Base-by-base conservation (phyloP, 1,140 invertebrate species). In the Propsilocerus akamusi region DNA sequence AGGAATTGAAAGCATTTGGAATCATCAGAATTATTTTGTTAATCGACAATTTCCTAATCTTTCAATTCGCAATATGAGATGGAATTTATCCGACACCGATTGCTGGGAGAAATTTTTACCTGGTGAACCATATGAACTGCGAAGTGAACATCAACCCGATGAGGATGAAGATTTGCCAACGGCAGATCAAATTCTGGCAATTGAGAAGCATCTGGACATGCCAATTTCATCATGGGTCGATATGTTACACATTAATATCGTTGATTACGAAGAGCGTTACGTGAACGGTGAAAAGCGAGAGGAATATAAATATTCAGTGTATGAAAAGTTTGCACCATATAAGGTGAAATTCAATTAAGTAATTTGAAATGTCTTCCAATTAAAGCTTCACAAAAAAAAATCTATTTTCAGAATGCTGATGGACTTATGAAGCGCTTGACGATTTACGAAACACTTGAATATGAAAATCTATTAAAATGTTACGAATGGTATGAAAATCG, bases 21-120 rank as follows among this genome's bases (percentile, higher is more conserved):
- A 92, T 58, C 68, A 92, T 57, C 61, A 72, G 37, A 94, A 95
- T 68, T 93, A 90, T 67, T 94, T 88, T 76, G 75, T 78, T 3
- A 51, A 51, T 32, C 26, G 11, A 23, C 23, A 28, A 52, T 12
- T 50, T 48, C 34, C 22, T 48, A 25, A 50, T 30, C 58, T 55
- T 72, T 81, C 14, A 80, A 86, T 65, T 70, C 82, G 69, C 76
- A 67, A 71, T 0, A 56, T 77, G 4, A 64, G 68, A 7, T 81
- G 73, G 67, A 71, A 86, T 53, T 64, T 86, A 5, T 61, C 53
- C 2, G 71, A 82, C 46, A 52, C 68, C 0, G 51, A 60, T 1
- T 70, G 72, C 34, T 86, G 83, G 83, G 78, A 83, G 56, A 78
- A 80, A 55, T 58, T 86, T 8, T 58, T 86, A 7, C 68, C 76